Conservation (phyloP, 2,113 vertebrate species). For the Beaufortia kweichowensis region DNA sequence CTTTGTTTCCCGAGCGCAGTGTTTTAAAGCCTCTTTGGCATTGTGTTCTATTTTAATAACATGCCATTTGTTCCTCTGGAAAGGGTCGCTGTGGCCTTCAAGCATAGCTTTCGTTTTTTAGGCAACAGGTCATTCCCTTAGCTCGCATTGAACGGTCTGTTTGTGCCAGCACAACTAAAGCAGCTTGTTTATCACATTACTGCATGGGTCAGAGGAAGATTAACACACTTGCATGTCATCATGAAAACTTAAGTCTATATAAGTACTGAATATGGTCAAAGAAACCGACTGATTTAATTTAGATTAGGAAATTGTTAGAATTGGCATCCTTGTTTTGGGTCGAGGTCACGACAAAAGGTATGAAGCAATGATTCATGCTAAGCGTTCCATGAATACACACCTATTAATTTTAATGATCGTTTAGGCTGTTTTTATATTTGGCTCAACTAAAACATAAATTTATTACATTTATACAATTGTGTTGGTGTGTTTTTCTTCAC, state of each 20-base stretch:
- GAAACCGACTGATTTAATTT: too few species aligned
- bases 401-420: too few species aligned
- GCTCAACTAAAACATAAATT: too few species aligned
- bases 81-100: constrained; percentile 61
- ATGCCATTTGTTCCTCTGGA: constrained; percentile 54
- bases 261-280: constrained; percentile 4
- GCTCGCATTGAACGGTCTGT: constrained; percentile 9
- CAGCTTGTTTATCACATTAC: constrained; percentile 71
- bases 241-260: neutral
- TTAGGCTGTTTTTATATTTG: too few species aligned
- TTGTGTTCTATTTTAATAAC: constrained; percentile 69
- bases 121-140: constrained; percentile 1
- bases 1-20: constrained; percentile 40
- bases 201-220: constrained; percentile 62
- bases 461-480: too few species aligned
- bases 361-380: neutral
- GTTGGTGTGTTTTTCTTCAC: too few species aligned
- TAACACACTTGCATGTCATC: constrained; percentile 56
- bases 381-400: neutral
- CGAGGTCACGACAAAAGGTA: neutral
- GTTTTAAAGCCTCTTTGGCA: constrained; percentile 58
- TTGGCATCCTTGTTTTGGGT: neutral
- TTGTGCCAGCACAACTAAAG: constrained; percentile 35
- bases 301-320: too few species aligned
- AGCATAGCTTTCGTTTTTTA: constrained; percentile 55